Evolutionary conservation across 2,888 invertebrate genomes (phyloP).

Genomic region (Meteorus cinctellus): DNA sequence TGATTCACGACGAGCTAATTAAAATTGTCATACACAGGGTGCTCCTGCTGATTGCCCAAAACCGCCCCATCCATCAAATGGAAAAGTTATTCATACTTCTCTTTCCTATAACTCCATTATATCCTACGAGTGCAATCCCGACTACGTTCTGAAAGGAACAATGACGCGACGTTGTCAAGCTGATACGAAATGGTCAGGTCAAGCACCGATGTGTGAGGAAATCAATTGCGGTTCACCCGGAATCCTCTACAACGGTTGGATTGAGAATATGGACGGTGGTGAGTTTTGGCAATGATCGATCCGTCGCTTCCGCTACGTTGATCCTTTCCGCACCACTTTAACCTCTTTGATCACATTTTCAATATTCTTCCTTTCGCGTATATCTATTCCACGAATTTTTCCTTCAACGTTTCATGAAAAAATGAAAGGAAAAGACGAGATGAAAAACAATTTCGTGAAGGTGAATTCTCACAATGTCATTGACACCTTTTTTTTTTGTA

Average conservation of each 20-base stretch:
- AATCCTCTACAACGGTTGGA: conserved; percentile 95
- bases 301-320: conserved; percentile 36
- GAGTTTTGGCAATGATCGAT: conserved; percentile 41
- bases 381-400: conserved; percentile 13
- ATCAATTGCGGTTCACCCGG: conserved; percentile 98
- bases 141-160: conserved; percentile 92
- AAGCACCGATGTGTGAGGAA: conserved; percentile 95
- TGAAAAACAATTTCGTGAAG: not conserved
- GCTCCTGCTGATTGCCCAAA: conserved; percentile 95
- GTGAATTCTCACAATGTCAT: not conserved
- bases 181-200: conserved; percentile 95
- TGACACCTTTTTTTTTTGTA: conserved; percentile 10
- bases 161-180: conserved; percentile 93
- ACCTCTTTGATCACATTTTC: conserved; percentile 1
- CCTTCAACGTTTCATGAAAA: not conserved
- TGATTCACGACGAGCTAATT: not conserved
- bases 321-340: conserved; percentile 21
- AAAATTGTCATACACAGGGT: conserved; percentile 73
- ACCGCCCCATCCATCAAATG: conserved; percentile 93
- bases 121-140: conserved; percentile 96
- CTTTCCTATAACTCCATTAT: conserved; percentile 96
- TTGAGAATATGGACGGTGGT: conserved; percentile 87
- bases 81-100: conserved; percentile 93
- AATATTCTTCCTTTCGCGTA: conserved; percentile 15
- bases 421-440: not conserved